These are phyloP conservation scores for Calliopum simillimum DNA, from an alignment of 2,888 invertebrate genomes.

Conservation along the genomic window DNA sequence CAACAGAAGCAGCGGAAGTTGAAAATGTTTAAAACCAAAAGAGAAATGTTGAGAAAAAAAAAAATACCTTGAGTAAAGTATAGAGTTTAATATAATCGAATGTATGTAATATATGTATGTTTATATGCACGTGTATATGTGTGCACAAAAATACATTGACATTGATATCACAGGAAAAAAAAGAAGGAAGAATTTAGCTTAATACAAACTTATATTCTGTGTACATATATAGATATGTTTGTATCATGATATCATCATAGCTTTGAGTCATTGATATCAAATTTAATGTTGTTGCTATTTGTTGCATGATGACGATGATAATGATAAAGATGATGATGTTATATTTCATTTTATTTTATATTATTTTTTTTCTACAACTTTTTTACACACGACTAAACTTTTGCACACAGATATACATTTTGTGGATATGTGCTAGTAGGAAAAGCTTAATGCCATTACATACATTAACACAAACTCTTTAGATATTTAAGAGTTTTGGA, in stretches of 20 bases:
- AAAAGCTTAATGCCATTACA: no score
- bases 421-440: no score
- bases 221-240: no score
- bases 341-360: background rate
- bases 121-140: conserved; percentile 21
- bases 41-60: conserved; percentile 44
- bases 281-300: conserved; percentile 41
- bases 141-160: conserved; percentile 50
- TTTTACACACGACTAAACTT: conserved; percentile 10
- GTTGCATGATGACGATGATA: conserved; percentile 39
- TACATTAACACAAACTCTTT: no score
- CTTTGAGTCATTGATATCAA: conserved; percentile 31
- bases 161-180: conserved; percentile 53
- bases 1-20: no score
- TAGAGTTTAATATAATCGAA: conserved; percentile 53
- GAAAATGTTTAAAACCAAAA: no score
- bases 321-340: conserved; percentile 19
- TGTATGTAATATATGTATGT: conserved; percentile 50
- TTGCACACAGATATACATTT: background rate
- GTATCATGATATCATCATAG: no score
- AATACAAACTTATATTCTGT: no score
- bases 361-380: no score
- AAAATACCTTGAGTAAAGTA: conserved; percentile 36
- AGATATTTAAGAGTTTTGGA: no score
- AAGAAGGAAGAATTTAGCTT: conserved; percentile 10